Evolutionary conservation across 1,140 invertebrate species (phyloP).

Genomic region (Laupala kohalensis): DNA sequence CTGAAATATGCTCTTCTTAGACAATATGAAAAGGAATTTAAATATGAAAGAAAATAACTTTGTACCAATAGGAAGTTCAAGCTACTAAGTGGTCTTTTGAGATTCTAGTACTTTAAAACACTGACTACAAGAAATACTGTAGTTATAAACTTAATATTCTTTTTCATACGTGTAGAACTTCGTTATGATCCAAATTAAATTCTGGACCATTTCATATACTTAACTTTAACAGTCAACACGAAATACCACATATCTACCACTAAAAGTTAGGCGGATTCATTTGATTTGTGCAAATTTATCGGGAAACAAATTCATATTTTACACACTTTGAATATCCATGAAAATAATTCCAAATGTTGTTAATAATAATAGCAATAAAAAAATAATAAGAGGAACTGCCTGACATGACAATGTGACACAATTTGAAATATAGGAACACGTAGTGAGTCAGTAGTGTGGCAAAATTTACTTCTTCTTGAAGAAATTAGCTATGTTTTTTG

Average conservation of each 20-base stretch:
- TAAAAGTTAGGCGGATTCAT: background rate
- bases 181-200: background rate
- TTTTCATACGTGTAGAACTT: background rate
- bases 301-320: background rate
- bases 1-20: background rate
- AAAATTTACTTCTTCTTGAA: constrained; percentile 21
- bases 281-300: background rate
- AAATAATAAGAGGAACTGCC: background rate
- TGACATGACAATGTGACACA: constrained; percentile 1
- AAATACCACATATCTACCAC: background rate
- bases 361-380: background rate
- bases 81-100: background rate
- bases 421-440: constrained; percentile 12
- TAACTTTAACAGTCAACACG: background rate
- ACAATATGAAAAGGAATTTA: background rate
- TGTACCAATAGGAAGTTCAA: background rate
- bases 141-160: background rate
- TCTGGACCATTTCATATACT: background rate
- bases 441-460: constrained; percentile 1
- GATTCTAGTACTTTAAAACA: background rate
- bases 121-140: background rate
- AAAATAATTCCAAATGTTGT: background rate
- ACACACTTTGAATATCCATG: background rate
- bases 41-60: background rate
- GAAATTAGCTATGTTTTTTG: constrained; percentile 21